A percentile compares a stretch with the other conserved stretches of the same genome.
These are phyloP conservation scores for Pogonocherus hispidulus DNA, from an alignment of 2,888 invertebrate genomes.

Conservation along the genomic window DNA sequence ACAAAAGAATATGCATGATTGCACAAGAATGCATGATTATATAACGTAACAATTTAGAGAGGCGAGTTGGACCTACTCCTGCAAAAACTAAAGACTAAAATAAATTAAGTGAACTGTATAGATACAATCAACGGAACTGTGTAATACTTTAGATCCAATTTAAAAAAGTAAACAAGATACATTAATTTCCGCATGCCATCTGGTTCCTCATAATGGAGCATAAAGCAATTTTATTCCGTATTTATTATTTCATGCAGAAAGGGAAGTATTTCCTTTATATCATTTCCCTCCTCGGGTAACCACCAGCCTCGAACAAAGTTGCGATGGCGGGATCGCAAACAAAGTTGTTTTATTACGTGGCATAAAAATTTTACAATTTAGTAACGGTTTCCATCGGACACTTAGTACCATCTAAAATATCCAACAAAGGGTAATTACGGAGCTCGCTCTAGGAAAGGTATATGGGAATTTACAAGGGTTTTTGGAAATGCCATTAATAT, in stretches of 20 bases:
- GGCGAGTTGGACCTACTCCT: too few species aligned
- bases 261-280: neutral
- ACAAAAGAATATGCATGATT: too few species aligned
- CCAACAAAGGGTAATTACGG: neutral
- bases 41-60: too few species aligned
- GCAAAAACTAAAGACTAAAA: too few species aligned
- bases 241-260: neutral
- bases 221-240: neutral
- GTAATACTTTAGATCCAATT: too few species aligned
- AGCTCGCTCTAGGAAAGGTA: neutral
- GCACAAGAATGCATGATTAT: too few species aligned
- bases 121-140: too few species aligned
- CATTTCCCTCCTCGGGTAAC: neutral
- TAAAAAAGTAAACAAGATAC: too few species aligned
- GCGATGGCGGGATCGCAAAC: neutral
- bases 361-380: slow-evolving; percentile 1
- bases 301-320: neutral
- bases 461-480: too few species aligned
- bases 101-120: too few species aligned
- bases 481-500: too few species aligned
- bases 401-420: neutral
- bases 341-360: neutral
- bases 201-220: neutral
- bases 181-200: too few species aligned
- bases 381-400: neutral